Percentiles rank a stretch among this genome's conserved stretches.
phyloP scores from a whole-genome alignment of 2,888 invertebrate species.

The Luperina testacea region DNA sequence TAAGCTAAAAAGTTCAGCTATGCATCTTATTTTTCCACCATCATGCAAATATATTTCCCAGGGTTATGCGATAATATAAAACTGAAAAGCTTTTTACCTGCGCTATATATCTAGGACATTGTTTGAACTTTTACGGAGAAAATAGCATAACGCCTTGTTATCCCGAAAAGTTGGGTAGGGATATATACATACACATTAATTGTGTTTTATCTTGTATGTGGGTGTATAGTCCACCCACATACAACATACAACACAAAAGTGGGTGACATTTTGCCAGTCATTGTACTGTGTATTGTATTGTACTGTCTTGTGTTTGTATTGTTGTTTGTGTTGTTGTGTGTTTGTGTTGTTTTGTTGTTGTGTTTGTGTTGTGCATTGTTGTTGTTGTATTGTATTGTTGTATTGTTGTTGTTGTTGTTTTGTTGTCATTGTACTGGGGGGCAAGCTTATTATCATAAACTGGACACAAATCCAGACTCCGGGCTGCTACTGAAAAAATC shows the following conservation, averaged over 20 bases:
- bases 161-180: neutral
- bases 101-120: slow-evolving; percentile 5
- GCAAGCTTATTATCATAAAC: neutral
- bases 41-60: slow-evolving; percentile 33
- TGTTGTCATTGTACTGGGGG: too few relatives aligned
- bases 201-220: too few relatives aligned
- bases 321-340: too few relatives aligned
- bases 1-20: slow-evolving; percentile 12
- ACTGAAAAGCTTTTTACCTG: slow-evolving; percentile 21
- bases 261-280: neutral
- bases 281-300: too few relatives aligned
- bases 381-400: too few relatives aligned
- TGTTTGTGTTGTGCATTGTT: too few relatives aligned
- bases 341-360: too few relatives aligned
- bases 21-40: slow-evolving; percentile 9
- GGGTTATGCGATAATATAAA: slow-evolving; percentile 16
- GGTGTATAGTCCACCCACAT: neutral
- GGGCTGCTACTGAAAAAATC: neutral
- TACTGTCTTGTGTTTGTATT: too few relatives aligned
- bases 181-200: too few relatives aligned
- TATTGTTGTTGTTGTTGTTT: too few relatives aligned
- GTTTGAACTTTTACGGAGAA: neutral
- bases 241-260: too few relatives aligned
- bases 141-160: neutral
- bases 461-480: neutral